These are phyloP conservation scores for Phalangium opilio DNA, from an alignment of 2,888 invertebrate species.

Conservation along the genomic window DNA sequence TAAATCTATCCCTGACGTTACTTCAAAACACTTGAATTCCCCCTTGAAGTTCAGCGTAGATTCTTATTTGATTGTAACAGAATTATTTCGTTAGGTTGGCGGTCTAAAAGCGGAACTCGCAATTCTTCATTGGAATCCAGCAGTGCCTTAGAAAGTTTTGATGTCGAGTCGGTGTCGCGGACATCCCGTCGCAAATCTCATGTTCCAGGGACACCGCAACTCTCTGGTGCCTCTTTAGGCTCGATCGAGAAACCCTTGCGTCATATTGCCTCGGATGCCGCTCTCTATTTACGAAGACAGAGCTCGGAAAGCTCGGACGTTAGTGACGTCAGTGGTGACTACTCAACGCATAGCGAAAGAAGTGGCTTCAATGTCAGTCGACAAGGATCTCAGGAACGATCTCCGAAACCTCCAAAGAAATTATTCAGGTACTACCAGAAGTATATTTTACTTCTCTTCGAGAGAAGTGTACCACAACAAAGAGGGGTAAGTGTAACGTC, in stretches of 20 bases:
- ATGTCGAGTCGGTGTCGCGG: neutral
- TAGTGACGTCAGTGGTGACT: conserved; percentile 19
- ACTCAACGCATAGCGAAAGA: conserved; percentile 7
- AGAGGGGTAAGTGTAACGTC: no score
- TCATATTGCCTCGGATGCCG: conserved; percentile 10
- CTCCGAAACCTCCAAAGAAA: no score
- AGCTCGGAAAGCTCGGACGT: conserved; percentile 20
- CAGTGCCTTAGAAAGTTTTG: conserved; percentile 2
- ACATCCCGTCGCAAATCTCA: neutral
- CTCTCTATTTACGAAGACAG: conserved; percentile 11
- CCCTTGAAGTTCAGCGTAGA: no score
- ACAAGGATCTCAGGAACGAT: neutral
- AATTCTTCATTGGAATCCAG: conserved; percentile 5
- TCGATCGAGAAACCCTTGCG: neutral
- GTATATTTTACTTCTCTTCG: no score
- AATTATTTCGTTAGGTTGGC: no score
- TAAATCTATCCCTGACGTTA: no score
- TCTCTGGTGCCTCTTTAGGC: neutral
- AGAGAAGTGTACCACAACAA: no score
- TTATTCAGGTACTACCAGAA: no score
- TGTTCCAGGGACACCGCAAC: neutral
- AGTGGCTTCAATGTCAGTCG: neutral
- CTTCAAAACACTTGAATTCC: no score
- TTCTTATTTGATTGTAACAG: no score
- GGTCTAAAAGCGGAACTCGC: no score